These are phyloP conservation scores for Cremastinae sp. DNA, from an alignment of 2,888 invertebrate species.

Conservation along the genomic window DNA sequence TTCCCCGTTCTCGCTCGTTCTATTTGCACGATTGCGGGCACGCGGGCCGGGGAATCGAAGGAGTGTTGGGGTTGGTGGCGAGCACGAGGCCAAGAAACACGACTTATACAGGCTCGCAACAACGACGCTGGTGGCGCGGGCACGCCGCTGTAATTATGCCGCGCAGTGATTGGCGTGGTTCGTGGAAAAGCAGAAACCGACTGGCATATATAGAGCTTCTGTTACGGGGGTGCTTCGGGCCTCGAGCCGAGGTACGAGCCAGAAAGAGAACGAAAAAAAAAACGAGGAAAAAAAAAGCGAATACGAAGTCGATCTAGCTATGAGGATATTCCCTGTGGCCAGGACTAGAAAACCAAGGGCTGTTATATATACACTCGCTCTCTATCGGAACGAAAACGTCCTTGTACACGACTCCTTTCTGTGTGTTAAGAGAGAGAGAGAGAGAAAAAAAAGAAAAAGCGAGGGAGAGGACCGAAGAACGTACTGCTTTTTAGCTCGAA, in stretches of 20 bases:
- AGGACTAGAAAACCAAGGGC: conserved; percentile 62
- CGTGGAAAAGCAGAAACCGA: conserved; percentile 74
- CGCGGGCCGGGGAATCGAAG: conserved; percentile 57
- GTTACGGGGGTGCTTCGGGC: conserved; percentile 57
- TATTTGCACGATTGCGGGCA: conserved; percentile 67
- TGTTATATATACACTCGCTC: conserved; percentile 32
- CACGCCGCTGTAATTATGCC: conserved; percentile 78
- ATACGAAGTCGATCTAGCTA: conserved; percentile 32
- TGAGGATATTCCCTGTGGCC: conserved; percentile 62
- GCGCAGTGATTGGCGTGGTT: conserved; percentile 80
- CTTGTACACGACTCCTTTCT: conserved; percentile 56
- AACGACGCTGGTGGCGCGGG: no score
- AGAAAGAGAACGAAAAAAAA: conserved; percentile 41
- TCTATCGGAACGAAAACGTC: conserved; percentile 57
- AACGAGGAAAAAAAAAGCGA: conserved; percentile 29
- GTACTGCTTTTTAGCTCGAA: conserved; percentile 78
- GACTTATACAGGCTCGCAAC: conserved; percentile 72
- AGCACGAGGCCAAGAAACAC: conserved; percentile 72
- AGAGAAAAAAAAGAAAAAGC: no score
- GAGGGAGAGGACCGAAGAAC: conserved; percentile 49
- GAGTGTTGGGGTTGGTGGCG: conserved; percentile 34
- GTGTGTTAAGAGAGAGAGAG: conserved; percentile 53
- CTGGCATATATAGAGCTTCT: conserved; percentile 44
- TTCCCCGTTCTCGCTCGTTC: conserved; percentile 47
- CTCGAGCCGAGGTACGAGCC: conserved; percentile 58